Evolutionary conservation across 2,888 invertebrate genomes (phyloP), one percentile per base, ranked within the genome.

Genomic region (Adelphocoris suturalis): DNA sequence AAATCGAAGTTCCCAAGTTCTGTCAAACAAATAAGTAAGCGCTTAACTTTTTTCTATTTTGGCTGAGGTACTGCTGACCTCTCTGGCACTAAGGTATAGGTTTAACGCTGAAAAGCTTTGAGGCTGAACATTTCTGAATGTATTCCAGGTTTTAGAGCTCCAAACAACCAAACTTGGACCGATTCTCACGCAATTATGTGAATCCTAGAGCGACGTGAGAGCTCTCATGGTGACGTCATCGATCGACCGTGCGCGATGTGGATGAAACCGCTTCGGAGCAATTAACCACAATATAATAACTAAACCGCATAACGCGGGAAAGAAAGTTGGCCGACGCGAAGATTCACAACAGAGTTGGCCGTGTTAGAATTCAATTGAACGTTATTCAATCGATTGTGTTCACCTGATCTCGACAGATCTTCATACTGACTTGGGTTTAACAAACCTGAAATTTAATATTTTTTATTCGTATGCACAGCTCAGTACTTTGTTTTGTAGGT

Each of bases 311-410:
- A 57, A 57, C 57, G 57, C n/a, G n/a, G n/a, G 57, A 57, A 57
- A 57, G 7, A n/a, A 14, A 57, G 16, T n/a, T n/a, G 57, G n/a
- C 57, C n/a, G n/a, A 57, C 57, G 16, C 16, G n/a, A 52, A 14
- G 52, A 52, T 52, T 52, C 12, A 14, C 52, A 52, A 11, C 37
- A 37, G 37, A 37, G 14, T n/a, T n/a, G 57, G 57, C 37, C 57
- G 52, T 16, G 57, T 57, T n/a, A n/a, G 16, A n/a, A 57, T n/a
- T 57, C n/a, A n/a, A 16, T 57, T 37, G 37, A 57, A n/a, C 19
- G 57, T 57, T 57, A n/a, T 16, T 57, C n/a, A 57, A 57, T 57
- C n/a, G n/a, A 57, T 57, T n/a, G n/a, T n/a, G 14, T 57, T 57
- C 57, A 2, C n/a, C n/a, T 7, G n/a, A n/a, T 37, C 3, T 37